These are phyloP conservation scores for Cirrhinus molitorella DNA, from an alignment of 2,797 vertebrate genomes.

Conservation along the genomic window DNA sequence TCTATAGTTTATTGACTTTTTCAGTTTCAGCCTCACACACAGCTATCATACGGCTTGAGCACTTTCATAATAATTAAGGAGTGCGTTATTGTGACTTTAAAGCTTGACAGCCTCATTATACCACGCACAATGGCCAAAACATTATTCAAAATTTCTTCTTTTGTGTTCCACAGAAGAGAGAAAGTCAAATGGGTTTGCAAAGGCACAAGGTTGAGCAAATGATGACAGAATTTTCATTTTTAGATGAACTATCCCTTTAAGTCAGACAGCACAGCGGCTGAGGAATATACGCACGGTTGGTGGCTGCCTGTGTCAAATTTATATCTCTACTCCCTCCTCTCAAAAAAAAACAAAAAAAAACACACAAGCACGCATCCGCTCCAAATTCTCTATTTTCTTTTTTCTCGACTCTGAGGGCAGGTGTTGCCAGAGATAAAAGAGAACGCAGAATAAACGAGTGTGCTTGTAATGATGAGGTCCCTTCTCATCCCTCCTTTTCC, in stretches of 20 bases:
- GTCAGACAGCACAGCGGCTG: neutral
- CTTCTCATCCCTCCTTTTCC: conserved; percentile 39
- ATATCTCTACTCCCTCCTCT: conserved; percentile 1
- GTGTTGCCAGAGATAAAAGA: conserved; percentile 53
- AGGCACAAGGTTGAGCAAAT: neutral
- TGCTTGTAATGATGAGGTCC: conserved; percentile 53
- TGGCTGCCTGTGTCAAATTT: conserved; percentile 32
- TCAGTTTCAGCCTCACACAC: neutral
- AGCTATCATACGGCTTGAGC: neutral
- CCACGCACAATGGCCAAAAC: neutral
- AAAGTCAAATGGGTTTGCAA: neutral
- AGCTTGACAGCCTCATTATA: conserved; percentile 7
- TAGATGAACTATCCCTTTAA: conserved; percentile 19
- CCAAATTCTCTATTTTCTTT: conserved; percentile 39
- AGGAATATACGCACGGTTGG: conserved; percentile 1
- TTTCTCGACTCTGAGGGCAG: conserved; percentile 34
- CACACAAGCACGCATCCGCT: neutral
- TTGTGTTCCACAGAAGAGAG: conserved; percentile 18
- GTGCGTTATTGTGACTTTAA: neutral
- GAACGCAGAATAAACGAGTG: conserved; percentile 46
- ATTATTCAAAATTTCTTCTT: neutral
- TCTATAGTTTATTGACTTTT: too few species aligned
- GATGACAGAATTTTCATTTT: conserved; percentile 19
- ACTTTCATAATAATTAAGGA: neutral
- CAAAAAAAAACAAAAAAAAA: neutral